These are phyloP conservation scores for Anaspis maculata DNA, from an alignment of 2,888 invertebrate species.

Conservation along the genomic window DNA sequence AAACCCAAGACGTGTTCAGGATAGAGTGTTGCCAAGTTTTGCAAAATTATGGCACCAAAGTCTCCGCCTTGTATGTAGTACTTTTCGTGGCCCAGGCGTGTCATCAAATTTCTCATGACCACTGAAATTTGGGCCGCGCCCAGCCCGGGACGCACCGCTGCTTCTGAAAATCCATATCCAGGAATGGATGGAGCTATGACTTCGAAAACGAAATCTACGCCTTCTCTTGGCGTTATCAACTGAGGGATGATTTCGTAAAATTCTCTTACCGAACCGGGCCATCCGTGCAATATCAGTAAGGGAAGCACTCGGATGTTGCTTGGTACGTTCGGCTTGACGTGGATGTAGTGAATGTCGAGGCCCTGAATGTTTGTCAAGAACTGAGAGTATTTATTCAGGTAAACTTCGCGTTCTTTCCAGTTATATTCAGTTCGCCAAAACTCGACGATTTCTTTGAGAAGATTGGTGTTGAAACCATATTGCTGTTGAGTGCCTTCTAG, in stretches of 20 bases:
- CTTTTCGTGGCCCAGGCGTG: constrained; percentile 54
- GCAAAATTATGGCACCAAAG: constrained; percentile 65
- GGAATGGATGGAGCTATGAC: constrained; percentile 19
- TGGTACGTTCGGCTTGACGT: constrained; percentile 46
- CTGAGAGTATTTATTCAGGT: constrained; percentile 58
- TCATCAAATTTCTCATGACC: constrained; percentile 62
- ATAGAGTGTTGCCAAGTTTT: constrained; percentile 54
- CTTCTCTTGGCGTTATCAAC: constrained; percentile 9
- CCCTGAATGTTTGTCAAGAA: constrained; percentile 65
- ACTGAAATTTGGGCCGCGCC: constrained; percentile 49
- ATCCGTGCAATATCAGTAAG: constrained; percentile 72
- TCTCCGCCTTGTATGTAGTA: constrained; percentile 75
- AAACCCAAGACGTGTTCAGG: constrained; percentile 50
- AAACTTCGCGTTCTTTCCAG: constrained; percentile 54
- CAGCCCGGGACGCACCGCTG: constrained; percentile 54
- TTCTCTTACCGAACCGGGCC: constrained; percentile 85
- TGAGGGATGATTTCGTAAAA: constrained; percentile 55
- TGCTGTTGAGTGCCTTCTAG: constrained; percentile 62
- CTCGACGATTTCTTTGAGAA: constrained; percentile 56
- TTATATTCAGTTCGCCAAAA: constrained; percentile 70
- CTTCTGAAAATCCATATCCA: constrained; percentile 26
- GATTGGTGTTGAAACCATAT: constrained; percentile 72
- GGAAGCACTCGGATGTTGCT: constrained; percentile 47
- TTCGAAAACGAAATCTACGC: constrained; percentile 14
- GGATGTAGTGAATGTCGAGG: constrained; percentile 59